Conservation (phyloP, 2,797 vertebrate genomes). For the Pangasius macronema region DNA sequence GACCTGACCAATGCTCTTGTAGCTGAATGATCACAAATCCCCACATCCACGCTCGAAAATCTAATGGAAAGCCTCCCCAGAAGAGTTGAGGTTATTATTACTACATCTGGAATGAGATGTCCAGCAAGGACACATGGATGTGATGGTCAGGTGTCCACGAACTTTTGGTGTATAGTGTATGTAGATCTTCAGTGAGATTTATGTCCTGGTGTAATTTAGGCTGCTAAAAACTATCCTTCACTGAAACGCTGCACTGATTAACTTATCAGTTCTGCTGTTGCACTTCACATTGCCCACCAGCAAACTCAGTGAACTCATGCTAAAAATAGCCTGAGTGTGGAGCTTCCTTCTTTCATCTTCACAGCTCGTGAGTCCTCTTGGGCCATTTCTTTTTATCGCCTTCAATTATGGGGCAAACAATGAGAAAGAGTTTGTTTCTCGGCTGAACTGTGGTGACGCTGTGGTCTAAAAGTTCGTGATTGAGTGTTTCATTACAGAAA, state of each 20-base stretch:
- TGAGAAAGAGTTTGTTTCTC: not conserved
- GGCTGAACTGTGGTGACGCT: not conserved
- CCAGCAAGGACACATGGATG: not conserved
- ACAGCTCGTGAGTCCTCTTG: not conserved
- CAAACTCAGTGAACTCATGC: slow-evolving; percentile 10
- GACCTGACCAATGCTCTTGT: not conserved
- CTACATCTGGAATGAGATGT: not conserved
- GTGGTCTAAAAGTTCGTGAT: not conserved
- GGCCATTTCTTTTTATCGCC: slow-evolving; percentile 23
- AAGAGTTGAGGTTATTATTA: not conserved
- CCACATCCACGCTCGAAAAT: not conserved
- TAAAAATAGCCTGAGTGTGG: slow-evolving; percentile 35
- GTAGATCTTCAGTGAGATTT: not conserved
- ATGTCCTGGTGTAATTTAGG: no score
- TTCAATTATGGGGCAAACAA: not conserved
- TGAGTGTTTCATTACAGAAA: not conserved
- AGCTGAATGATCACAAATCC: not conserved
- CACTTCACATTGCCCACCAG: not conserved
- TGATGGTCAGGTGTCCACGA: not conserved
- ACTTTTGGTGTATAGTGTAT: not conserved
- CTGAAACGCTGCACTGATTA: not conserved
- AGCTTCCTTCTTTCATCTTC: slow-evolving; percentile 7
- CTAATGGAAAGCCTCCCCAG: not conserved
- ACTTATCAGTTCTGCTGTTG: not conserved
- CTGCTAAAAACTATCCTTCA: not conserved